Conservation (phyloP, 2,888 invertebrate genomes). For the Macroteleia sp. region DNA sequence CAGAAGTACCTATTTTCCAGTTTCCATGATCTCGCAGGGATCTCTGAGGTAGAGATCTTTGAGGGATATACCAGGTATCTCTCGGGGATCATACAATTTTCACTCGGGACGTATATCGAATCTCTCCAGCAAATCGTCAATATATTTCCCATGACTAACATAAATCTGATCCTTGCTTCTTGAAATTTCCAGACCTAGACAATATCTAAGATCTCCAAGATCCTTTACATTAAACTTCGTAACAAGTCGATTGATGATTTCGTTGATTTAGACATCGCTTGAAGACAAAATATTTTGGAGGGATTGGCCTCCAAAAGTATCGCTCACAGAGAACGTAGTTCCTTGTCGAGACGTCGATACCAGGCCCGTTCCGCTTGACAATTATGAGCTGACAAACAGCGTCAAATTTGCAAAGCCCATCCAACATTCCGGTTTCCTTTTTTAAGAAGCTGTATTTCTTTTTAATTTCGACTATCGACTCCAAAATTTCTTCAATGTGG, state of each 20-base stretch:
- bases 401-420: too few species aligned
- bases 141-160: slow-evolving; percentile 40
- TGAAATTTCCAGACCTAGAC: slow-evolving; percentile 29
- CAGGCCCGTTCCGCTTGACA: slow-evolving; percentile 11
- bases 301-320: not conserved
- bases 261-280: slow-evolving; percentile 7
- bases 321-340: not conserved
- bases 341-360: slow-evolving; percentile 10
- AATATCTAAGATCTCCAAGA: slow-evolving; percentile 6
- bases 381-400: not conserved
- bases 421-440: too few species aligned
- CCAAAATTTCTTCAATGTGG: too few species aligned
- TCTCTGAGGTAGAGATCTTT: too few species aligned
- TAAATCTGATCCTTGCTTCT: slow-evolving; percentile 16
- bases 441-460: too few species aligned
- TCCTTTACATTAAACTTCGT: slow-evolving; percentile 36
- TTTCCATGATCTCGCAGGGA: too few species aligned
- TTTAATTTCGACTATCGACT: too few species aligned
- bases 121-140: slow-evolving; percentile 45
- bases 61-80: too few species aligned
- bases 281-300: slow-evolving; percentile 1
- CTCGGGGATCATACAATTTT: too few species aligned
- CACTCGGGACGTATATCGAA: too few species aligned
- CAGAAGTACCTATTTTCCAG: too few species aligned
- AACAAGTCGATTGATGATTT: slow-evolving; percentile 16